Percentiles rank a stretch among this genome's conserved stretches.
Conservation (phyloP, 2,113 vertebrate species). For the Catharus bicknelli region DNA sequence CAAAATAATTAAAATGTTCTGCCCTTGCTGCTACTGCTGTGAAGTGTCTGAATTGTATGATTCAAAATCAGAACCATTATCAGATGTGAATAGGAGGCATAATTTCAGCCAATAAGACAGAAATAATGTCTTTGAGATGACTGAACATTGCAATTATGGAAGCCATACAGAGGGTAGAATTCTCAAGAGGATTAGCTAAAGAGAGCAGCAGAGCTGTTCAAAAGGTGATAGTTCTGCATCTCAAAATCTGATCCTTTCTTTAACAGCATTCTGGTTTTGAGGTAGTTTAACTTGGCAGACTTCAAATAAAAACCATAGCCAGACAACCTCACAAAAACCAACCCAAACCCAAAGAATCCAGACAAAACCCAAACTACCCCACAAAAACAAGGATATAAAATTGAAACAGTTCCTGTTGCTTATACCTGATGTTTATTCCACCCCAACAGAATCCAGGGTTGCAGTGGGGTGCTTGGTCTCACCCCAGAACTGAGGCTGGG, state of each 20-base stretch:
- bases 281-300: not conserved
- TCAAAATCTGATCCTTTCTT: not conserved
- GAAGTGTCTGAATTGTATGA: slow-evolving; percentile 18
- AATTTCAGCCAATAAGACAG: slow-evolving; percentile 47
- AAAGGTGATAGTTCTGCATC: not conserved
- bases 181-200: not conserved
- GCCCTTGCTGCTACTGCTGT: not conserved
- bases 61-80: slow-evolving; percentile 39
- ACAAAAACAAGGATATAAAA: not conserved
- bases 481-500: not conserved
- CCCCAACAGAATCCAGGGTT: not conserved
- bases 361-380: not conserved
- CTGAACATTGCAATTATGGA: slow-evolving; percentile 44
- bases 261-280: not conserved
- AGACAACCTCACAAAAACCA: not conserved
- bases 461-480: fast-evolving
- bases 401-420: not conserved
- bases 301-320: not conserved
- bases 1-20: slow-evolving; percentile 51
- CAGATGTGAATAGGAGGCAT: not conserved
- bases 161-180: not conserved
- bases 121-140: slow-evolving; percentile 49
- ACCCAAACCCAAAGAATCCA: fast-evolving
- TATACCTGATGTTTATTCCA: not conserved
- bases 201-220: not conserved